A percentile compares a stretch with the other conserved stretches of the same genome.
phyloP scores from a whole-genome alignment of 2,797 vertebrate genomes.

The Sebastiscus albofasciatus region DNA sequence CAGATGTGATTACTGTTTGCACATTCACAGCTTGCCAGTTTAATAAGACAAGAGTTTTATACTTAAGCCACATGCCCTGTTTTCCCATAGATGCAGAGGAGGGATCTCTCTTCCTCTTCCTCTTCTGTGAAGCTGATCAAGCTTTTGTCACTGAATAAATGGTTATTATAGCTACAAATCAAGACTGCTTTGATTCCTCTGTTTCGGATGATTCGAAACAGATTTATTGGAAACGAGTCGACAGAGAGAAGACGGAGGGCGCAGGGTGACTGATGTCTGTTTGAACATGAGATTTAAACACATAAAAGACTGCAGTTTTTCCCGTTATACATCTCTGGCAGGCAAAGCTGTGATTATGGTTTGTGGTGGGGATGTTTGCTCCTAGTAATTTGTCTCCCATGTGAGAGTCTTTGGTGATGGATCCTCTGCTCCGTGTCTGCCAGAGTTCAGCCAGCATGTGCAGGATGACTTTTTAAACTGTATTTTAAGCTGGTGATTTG shows the following conservation, averaged over 20 bases:
- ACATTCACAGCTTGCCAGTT: slow-evolving; percentile 56
- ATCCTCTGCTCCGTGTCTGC: slow-evolving; percentile 27
- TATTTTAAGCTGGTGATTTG: neutral
- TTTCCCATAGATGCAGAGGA: slow-evolving; percentile 72
- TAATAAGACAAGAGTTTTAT: slow-evolving; percentile 63
- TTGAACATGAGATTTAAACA: slow-evolving; percentile 58
- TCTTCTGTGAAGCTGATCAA: slow-evolving; percentile 12
- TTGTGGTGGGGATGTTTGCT: slow-evolving; percentile 70
- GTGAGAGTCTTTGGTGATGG: slow-evolving; percentile 47
- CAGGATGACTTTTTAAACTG: neutral
- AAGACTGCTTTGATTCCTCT: neutral
- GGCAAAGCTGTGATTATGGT: slow-evolving; percentile 76
- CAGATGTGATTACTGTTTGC: slow-evolving; percentile 71
- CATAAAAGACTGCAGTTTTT: slow-evolving; percentile 63
- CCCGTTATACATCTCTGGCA: slow-evolving; percentile 65
- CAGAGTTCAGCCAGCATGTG: slow-evolving; percentile 20
- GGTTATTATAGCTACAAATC: neutral
- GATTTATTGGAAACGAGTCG: slow-evolving; percentile 45
- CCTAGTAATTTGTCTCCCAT: slow-evolving; percentile 64
- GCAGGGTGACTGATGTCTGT: slow-evolving; percentile 52
- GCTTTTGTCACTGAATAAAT: slow-evolving; percentile 7
- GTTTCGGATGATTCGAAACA: slow-evolving; percentile 25
- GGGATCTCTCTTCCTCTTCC: slow-evolving; percentile 20
- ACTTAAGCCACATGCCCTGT: slow-evolving; percentile 53
- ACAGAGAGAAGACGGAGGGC: neutral